Evolutionary conservation across 2,113 vertebrate species (phyloP).

Genomic region (Spermophilus dauricus): DNA sequence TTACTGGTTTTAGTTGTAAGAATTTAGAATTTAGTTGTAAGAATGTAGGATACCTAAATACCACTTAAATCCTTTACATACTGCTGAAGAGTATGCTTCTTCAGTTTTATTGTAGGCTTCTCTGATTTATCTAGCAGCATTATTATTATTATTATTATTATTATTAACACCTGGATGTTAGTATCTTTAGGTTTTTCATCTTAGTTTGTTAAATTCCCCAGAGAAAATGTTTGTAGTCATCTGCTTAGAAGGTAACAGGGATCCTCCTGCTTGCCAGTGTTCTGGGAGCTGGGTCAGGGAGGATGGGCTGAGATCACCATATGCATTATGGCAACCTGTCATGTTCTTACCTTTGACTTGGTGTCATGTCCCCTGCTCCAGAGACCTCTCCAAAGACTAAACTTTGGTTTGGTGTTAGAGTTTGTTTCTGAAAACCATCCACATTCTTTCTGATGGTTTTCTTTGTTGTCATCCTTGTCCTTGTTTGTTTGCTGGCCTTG

Average conservation of each 20-base stretch:
- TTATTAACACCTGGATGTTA: neutral
- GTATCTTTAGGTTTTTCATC: neutral
- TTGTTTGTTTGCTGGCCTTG: neutral
- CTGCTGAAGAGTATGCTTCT: neutral
- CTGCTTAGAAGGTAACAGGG: neutral
- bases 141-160: too few relatives aligned
- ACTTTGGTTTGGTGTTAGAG: neutral
- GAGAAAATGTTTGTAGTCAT: neutral
- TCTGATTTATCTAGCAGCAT: neutral
- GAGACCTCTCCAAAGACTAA: neutral
- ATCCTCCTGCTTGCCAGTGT: neutral
- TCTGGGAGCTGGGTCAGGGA: neutral
- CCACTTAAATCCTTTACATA: neutral
- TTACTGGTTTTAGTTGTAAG: neutral
- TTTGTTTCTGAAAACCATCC: neutral
- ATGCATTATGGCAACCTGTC: fast-evolving
- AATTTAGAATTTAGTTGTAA: neutral
- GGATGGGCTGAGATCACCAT: neutral
- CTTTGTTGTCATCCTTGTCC: neutral
- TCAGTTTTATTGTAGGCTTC: neutral
- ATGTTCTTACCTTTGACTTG: neutral
- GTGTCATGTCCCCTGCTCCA: neutral
- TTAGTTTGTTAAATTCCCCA: neutral
- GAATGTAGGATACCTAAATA: neutral
- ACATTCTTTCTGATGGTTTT: too few relatives aligned